A percentile compares a stretch with the other conserved stretches of the same genome.
phyloP scores from a whole-genome alignment of 2,113 vertebrate species.

The Chionomys nivalis region DNA sequence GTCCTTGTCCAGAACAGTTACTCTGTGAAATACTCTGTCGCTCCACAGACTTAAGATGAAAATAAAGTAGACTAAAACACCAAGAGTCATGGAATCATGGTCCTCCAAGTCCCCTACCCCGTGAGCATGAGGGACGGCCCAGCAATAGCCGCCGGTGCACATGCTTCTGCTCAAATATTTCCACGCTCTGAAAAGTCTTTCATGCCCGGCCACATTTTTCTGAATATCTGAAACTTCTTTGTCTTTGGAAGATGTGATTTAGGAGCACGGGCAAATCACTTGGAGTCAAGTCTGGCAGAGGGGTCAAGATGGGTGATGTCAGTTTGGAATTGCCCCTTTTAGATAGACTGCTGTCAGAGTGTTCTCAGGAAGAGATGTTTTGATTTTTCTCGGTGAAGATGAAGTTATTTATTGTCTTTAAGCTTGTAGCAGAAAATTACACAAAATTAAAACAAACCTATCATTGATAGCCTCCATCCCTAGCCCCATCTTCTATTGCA shows the following conservation, averaged over 20 bases:
- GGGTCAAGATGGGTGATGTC: constrained; percentile 68
- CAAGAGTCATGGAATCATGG: not conserved
- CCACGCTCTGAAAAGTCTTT: constrained; percentile 23
- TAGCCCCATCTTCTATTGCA: not conserved
- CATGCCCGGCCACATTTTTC: constrained; percentile 44
- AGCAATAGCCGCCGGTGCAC: not conserved
- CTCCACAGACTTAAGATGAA: not conserved
- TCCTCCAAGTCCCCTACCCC: not conserved
- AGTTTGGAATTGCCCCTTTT: constrained; percentile 57
- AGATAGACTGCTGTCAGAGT: not conserved
- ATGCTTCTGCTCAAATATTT: constrained; percentile 6
- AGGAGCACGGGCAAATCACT: constrained; percentile 41
- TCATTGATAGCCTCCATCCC: not conserved
- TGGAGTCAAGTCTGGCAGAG: constrained; percentile 59
- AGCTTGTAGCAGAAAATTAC: not conserved
- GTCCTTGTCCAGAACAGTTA: not conserved
- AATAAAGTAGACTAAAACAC: not conserved
- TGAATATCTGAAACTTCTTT: constrained; percentile 58
- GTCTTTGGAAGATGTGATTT: constrained; percentile 68
- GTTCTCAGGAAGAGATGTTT: constrained; percentile 9
- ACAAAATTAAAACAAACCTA: constrained; percentile 53
- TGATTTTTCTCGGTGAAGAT: constrained; percentile 13
- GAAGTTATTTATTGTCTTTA: constrained; percentile 49
- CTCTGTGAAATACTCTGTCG: not conserved
- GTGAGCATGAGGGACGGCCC: not conserved